Evolutionary conservation across 2,113 vertebrate species (phyloP).

Genomic region (Laterallus jamaicensis): DNA sequence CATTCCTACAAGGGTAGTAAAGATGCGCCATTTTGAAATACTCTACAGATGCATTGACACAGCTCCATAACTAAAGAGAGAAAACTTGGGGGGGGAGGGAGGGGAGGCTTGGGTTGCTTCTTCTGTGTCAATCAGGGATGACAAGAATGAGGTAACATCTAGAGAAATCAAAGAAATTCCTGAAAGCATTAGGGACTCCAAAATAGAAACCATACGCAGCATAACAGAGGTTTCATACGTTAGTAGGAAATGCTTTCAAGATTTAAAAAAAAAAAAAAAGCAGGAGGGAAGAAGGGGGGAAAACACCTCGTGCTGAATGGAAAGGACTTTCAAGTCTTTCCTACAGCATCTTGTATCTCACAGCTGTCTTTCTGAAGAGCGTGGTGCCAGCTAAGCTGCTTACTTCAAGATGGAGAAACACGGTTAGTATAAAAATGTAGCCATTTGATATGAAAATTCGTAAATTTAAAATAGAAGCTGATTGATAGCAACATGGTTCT

Average conservation of each 20-base stretch:
- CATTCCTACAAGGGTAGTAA: neutral
- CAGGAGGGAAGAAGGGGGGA: neutral
- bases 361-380: neutral
- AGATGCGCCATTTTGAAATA: neutral
- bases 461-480: neutral
- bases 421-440: neutral
- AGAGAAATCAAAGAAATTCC: slow-evolving; percentile 69
- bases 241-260: slow-evolving; percentile 57
- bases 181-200: slow-evolving; percentile 63
- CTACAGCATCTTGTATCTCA: neutral
- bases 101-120: neutral
- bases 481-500: neutral
- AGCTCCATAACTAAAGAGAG: neutral
- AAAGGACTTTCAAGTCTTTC: neutral
- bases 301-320: neutral
- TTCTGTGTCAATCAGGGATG: slow-evolving; percentile 12
- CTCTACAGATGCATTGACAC: neutral
- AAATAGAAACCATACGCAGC: slow-evolving; percentile 70
- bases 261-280: neutral
- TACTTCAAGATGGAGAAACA: slow-evolving; percentile 5
- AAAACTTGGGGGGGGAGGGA: neutral
- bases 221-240: slow-evolving; percentile 19
- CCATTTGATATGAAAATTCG: neutral
- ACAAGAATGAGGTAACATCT: slow-evolving; percentile 30
- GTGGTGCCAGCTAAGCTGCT: neutral